phyloP scores from a whole-genome alignment of 2,888 invertebrate genomes.

The Chrysomela aeneicollis region DNA sequence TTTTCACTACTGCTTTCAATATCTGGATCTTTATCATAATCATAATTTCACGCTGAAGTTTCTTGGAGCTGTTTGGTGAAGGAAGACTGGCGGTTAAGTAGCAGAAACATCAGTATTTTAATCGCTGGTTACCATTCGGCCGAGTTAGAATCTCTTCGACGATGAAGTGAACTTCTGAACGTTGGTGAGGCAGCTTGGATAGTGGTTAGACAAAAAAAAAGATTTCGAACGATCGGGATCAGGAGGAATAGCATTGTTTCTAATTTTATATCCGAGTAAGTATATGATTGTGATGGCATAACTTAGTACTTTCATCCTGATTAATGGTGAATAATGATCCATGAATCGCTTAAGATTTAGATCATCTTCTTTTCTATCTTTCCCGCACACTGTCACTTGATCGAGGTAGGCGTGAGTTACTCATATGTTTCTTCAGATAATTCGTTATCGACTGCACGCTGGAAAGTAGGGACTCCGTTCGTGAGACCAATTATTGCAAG shows the following conservation, averaged over 20 bases:
- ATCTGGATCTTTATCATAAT: background rate
- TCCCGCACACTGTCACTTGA: background rate
- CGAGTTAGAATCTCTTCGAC: background rate
- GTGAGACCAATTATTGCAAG: slow-evolving; percentile 23
- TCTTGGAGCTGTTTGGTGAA: background rate
- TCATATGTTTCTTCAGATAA: background rate
- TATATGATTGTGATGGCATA: too few species aligned
- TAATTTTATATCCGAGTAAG: too few species aligned
- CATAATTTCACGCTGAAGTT: background rate
- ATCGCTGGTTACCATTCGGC: background rate
- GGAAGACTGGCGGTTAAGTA: background rate
- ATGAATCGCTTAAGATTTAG: background rate
- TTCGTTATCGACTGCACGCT: too few species aligned
- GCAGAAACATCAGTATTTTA: background rate
- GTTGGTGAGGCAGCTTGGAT: too few species aligned
- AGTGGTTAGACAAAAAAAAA: too few species aligned
- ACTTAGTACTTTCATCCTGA: too few species aligned
- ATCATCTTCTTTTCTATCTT: background rate
- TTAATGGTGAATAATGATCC: background rate
- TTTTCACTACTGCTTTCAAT: background rate
- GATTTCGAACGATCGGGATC: background rate
- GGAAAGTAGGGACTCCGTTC: slow-evolving; percentile 11
- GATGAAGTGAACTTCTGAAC: background rate
- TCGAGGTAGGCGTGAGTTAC: background rate
- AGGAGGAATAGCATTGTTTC: background rate